Evolutionary conservation across 2,113 vertebrate genomes (phyloP), one percentile per base, ranked within the genome.

Genomic region (Xenopus borealis): DNA sequence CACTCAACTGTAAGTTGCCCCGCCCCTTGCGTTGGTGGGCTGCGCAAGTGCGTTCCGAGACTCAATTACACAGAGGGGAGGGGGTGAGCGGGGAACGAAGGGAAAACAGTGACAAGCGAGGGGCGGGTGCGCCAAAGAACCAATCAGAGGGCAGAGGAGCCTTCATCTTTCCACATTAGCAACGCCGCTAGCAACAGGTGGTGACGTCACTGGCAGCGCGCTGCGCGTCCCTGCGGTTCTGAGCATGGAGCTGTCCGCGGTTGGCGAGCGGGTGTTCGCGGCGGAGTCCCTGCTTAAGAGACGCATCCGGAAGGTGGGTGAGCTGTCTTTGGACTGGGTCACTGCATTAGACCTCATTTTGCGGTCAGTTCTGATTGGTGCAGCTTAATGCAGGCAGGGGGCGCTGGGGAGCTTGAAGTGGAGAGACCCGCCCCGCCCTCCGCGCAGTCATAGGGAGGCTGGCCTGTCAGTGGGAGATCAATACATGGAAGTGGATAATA

Each of bases 221-320:
- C 89, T 90, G 89, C 86, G 82, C 87, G 82, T 79, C 83, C 85
- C 82, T 83, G 84, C 78, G 84, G 72, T 61, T 53, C 80, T 72
- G 81, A 92, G 89, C 89, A 98, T 98, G 96, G 95, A 98, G 92
- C 91, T 91, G 86, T 95, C 94, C 85, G 94, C 95, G 86, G 91
- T 86, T 83, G 96, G 94, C 69, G 95, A 98, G 86, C 93, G 94
- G 72, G 91, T 97, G 85, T 97, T 97, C 86, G 95, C 96, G 83
- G 96, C 95, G 79, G 96, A 98, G 84, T 92, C 94, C 77, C 95
- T 98, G 83, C 92, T 95, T 78, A 97, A 98, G 72, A 93, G 95
- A 81, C 93, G 96, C 82, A 93, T 97, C 78, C 93, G 96, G 12
- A 96, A 98, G 94, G 96, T 96, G 85, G 91, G 93, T 59, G 40